Evolutionary conservation across 2,797 vertebrate genomes (phyloP), one percentile per base, ranked within the genome.

Genomic region (Emys orbicularis): DNA sequence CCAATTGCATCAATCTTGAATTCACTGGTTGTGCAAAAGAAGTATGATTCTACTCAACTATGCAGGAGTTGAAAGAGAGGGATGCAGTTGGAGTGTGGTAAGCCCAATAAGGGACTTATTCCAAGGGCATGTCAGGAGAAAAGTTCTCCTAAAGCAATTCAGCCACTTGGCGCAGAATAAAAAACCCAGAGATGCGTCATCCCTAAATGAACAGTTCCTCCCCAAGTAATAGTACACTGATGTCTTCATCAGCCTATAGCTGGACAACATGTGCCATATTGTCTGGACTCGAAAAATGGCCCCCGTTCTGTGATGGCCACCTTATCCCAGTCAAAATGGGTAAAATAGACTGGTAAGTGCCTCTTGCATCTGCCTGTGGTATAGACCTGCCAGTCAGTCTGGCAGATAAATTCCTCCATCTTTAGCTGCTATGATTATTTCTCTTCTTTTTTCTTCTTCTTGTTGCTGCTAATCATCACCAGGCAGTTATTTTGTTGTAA

Each of bases 401-500:
- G 94, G 54, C 8, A 95, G 84, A 91, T 12, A 29, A 21, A 84
- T 25, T 65, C 80, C 74, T 89, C 29, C 5, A 72, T 41, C 10
- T 12, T 41, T 41, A 12, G 37, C 37, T 41, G 68, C 21, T 72
- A 34, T n/a, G 76, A 57, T 44, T 41, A 2, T 2, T 59, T 86
- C 79, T 16, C 81, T 9, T 59, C 49, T 68, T 27, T 34, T 19
- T 15, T 15, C 2, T 5, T 52, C 6, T 65, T 65, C 12, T 74
- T 44, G 6, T 4, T 49, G 18, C 49, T 61, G 18, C 53, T 47
- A 31, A 74, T 87, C 77, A 84, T 83, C 53, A 81, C 15, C 47
- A 95, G 44, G 1, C 31, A 92, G 37, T 61, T 68, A 83, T 93
- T 95, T 90, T 79, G 52, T 88, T 86, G 90, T 21, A 92, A 92